Evolutionary conservation across 1,140 invertebrate species (phyloP).

Genomic region (Cryptotermes secundus): DNA sequence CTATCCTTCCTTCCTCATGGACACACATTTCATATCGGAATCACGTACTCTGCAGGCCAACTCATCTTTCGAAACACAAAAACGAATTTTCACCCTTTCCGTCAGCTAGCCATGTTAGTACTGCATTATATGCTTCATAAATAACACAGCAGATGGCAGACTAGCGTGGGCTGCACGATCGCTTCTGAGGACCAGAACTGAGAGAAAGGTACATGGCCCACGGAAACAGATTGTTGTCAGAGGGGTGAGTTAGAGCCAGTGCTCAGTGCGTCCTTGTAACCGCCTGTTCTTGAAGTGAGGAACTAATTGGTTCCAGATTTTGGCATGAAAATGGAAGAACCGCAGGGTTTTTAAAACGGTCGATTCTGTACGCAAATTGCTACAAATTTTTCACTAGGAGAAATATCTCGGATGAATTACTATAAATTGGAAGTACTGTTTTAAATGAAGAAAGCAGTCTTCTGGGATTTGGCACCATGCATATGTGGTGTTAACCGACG

Average conservation of each 20-base stretch:
- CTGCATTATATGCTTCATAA: neutral
- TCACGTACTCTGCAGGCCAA: neutral
- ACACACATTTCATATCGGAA: neutral
- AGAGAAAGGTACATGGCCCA: neutral
- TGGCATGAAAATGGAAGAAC: neutral
- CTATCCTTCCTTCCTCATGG: neutral
- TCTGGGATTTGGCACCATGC: no score
- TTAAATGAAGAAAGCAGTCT: no score
- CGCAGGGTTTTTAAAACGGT: neutral
- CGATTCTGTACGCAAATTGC: neutral
- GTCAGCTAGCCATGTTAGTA: neutral
- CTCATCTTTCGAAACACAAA: conserved; percentile 1
- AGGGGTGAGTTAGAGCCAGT: neutral
- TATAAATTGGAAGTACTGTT: no score
- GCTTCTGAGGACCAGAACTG: no score
- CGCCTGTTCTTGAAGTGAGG: neutral
- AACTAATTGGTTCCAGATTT: neutral
- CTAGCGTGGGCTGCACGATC: neutral
- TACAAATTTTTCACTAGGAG: no score
- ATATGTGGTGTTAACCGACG: no score
- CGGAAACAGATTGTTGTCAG: neutral
- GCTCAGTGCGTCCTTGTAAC: neutral
- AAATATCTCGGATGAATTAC: no score
- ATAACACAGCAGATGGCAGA: neutral
- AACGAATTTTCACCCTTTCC: neutral